Evolutionary conservation across 1,140 invertebrate species (phyloP).

Genomic region (Mercenaria mercenaria): DNA sequence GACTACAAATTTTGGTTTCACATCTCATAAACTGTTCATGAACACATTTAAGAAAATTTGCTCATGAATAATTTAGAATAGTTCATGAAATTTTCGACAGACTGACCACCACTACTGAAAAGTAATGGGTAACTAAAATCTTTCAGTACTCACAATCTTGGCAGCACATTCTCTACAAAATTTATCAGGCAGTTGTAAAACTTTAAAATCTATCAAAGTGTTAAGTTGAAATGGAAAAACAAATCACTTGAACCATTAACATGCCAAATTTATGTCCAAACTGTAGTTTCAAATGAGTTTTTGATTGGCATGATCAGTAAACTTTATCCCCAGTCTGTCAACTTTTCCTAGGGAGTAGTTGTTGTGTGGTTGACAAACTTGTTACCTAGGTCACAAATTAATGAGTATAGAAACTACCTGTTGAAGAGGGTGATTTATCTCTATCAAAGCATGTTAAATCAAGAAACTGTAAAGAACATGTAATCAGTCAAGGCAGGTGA

Average conservation of each 20-base stretch:
- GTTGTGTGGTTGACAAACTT: conserved; percentile 12
- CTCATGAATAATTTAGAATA: too few relatives aligned
- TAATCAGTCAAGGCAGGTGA: neutral
- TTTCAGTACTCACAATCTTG: too few relatives aligned
- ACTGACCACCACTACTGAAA: too few relatives aligned
- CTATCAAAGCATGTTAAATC: neutral
- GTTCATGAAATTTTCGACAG: too few relatives aligned
- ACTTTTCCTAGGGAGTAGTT: neutral
- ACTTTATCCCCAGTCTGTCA: conserved; percentile 16
- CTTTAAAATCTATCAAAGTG: neutral
- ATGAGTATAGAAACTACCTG: neutral
- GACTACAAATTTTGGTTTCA: too few relatives aligned
- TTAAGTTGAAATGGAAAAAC: neutral
- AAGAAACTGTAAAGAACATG: neutral
- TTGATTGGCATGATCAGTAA: conserved; percentile 21
- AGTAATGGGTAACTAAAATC: too few relatives aligned
- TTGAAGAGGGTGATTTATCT: conserved; percentile 1
- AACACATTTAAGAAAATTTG: too few relatives aligned
- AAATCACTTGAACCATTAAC: conserved; percentile 9
- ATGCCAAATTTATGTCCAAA: conserved; percentile 1
- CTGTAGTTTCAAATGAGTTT: conserved; percentile 16
- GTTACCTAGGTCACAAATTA: conserved; percentile 32
- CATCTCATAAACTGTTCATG: too few relatives aligned
- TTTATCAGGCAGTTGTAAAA: neutral
- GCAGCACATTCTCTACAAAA: too few relatives aligned